Evolutionary conservation across 2,113 vertebrate genomes (phyloP), one percentile per base, ranked within the genome.

Genomic region (Nothocercus nigrocapillus): DNA sequence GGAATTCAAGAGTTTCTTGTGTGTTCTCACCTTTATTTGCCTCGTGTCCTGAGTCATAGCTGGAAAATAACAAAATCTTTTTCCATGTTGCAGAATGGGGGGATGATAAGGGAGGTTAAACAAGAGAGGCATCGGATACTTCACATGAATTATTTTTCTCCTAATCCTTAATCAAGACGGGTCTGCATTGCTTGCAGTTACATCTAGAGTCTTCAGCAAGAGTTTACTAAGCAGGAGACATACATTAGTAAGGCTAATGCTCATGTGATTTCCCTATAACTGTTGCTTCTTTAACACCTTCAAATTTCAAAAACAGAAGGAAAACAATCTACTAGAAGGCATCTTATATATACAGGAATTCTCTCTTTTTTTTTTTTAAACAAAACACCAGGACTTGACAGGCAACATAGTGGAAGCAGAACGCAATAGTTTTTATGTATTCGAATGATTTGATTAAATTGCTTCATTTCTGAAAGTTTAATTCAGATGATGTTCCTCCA

Each of bases 251-350:
- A 81, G 66, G n/a, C 64, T 54, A 89, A 94, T 74, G 34, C 3
- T 13, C 34, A 69, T 19, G 4, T 8, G 8, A 49, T 63, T 95
- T 53, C 44, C 36, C 14, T 69, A 4, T 24, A 88, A 67, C 51
- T 27, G 44, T 53, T 12, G 6, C 28, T 42, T 22, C n/a, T 85
- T 85, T 81, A 92, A 89, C 45, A 82, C 24, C 16, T 89, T 79
- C 25, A 51, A 51, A 36, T 49, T 24, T 85, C 59, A 70, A 94
- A 91, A 89, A 20, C n/a, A 63, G 27, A 70, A 85, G 36, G n/a
- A 91, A 91, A 82, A 78, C 40, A 82, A 68, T 85, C 84, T 84
- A 95, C 80, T 51, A 86, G 70, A 90, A 11, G 22, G 3, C 47
- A 47, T 47, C 47, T 47, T 47, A 47, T 47, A 76, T 32, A n/a